These are phyloP conservation scores for Allacma fusca DNA, from an alignment of 2,888 invertebrate species.

Conservation along the genomic window DNA sequence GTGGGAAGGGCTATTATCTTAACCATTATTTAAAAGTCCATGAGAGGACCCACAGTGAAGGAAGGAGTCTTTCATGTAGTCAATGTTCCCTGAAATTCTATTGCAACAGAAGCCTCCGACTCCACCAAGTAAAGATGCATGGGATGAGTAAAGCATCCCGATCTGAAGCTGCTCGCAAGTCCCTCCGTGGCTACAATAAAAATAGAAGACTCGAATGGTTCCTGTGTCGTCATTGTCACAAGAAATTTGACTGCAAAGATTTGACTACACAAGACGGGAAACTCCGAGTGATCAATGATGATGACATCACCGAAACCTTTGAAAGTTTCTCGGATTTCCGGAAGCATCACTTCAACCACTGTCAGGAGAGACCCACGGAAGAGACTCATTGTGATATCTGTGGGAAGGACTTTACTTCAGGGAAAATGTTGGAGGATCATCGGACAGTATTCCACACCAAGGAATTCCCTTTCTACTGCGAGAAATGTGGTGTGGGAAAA, in stretches of 20 bases:
- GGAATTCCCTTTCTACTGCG: conserved; percentile 24
- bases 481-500: conserved; percentile 25
- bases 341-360: not conserved
- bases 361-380: not conserved
- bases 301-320: not conserved
- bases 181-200: not conserved
- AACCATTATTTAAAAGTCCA: not conserved
- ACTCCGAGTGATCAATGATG: not conserved
- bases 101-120: not conserved
- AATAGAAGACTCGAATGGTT: not conserved
- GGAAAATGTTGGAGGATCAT: not conserved
- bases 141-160: too few species aligned
- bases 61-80: not conserved
- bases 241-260: not conserved
- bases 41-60: not conserved
- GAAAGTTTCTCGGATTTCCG: not conserved
- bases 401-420: not conserved
- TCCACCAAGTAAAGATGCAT: not conserved
- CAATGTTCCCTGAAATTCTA: not conserved
- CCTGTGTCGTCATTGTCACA: not conserved
- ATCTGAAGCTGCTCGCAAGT: too few species aligned
- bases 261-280: not conserved
- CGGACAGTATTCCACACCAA: conserved; percentile 1
- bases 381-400: not conserved
- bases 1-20: conserved; percentile 17